Percentiles rank a stretch among this genome's conserved stretches.
Conservation (phyloP, 2,888 invertebrate genomes). For the Platycheirus rosarum region DNA sequence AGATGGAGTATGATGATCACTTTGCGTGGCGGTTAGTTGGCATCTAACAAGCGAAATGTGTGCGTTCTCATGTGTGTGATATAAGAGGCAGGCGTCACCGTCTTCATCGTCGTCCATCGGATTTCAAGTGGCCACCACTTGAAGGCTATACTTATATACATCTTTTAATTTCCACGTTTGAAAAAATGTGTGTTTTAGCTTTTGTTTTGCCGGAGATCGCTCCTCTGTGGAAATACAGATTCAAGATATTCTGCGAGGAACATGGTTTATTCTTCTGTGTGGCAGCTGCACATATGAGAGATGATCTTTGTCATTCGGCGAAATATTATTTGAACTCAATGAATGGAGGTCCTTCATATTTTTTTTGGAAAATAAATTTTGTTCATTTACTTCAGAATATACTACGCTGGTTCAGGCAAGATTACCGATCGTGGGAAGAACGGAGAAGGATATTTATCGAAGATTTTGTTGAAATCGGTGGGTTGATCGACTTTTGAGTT, state of each 20-base stretch:
- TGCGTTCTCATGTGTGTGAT: slow-evolving; percentile 29
- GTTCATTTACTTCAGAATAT: not conserved
- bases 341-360: slow-evolving; percentile 70
- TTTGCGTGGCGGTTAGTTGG: slow-evolving; percentile 60
- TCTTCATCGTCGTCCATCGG: slow-evolving; percentile 31
- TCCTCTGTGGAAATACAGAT: slow-evolving; percentile 20
- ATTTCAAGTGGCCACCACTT: slow-evolving; percentile 74
- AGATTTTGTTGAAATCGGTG: too few relatives aligned
- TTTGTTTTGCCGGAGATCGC: slow-evolving; percentile 47
- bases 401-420: slow-evolving; percentile 19
- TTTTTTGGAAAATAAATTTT: slow-evolving; percentile 20
- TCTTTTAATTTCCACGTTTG: slow-evolving; percentile 8
- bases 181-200: slow-evolving; percentile 36
- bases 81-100: slow-evolving; percentile 57
- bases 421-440: slow-evolving; percentile 66
- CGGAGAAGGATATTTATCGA: slow-evolving; percentile 8
- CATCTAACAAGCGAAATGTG: slow-evolving; percentile 55
- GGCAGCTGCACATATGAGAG: slow-evolving; percentile 56
- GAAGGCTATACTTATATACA: slow-evolving; percentile 27
- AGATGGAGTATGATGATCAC: slow-evolving; percentile 47
- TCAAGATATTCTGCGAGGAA: slow-evolving; percentile 44
- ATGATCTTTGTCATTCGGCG: slow-evolving; percentile 59
- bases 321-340: slow-evolving; percentile 38
- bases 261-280: slow-evolving; percentile 17
- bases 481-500: too few relatives aligned